A percentile compares a stretch with the other conserved stretches of the same genome.
phyloP scores from a whole-genome alignment of 2,888 invertebrate genomes.

The Drosophila niveifrons region DNA sequence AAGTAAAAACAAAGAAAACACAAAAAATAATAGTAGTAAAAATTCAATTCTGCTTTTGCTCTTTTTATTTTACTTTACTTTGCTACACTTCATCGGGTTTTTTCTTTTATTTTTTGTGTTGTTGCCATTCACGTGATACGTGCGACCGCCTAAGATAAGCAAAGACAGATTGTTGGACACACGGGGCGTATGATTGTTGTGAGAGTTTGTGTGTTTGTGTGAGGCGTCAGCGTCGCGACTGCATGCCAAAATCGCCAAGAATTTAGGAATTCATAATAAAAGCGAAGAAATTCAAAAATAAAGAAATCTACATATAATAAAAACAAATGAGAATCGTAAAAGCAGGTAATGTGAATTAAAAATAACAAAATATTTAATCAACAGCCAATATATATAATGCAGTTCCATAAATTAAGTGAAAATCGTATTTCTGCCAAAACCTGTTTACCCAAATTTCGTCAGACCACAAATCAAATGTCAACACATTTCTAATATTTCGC shows the following conservation, averaged over 20 bases:
- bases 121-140: constrained; percentile 66
- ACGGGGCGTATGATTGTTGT: constrained; percentile 35
- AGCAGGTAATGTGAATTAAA: constrained; percentile 18
- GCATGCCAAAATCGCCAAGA: constrained; percentile 10
- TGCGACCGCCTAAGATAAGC: constrained; percentile 58
- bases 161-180: constrained; percentile 51
- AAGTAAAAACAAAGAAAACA: constrained; percentile 14
- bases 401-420: constrained; percentile 21
- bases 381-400: constrained; percentile 1
- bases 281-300: constrained; percentile 13
- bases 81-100: constrained; percentile 24
- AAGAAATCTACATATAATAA: neutral
- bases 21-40: constrained; percentile 42
- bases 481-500: constrained; percentile 16
- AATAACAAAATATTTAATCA: constrained; percentile 1
- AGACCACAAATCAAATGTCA: constrained; percentile 32
- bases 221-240: neutral
- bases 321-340: constrained; percentile 8
- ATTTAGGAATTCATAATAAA: constrained; percentile 2
- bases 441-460: constrained; percentile 11
- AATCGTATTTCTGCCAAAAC: constrained; percentile 14
- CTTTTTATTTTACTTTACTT: neutral
- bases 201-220: neutral
- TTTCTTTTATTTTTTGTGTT: constrained; percentile 13
- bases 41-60: constrained; percentile 35